Conservation (phyloP, 2,113 vertebrate genomes). For the Melospiza georgiana region DNA sequence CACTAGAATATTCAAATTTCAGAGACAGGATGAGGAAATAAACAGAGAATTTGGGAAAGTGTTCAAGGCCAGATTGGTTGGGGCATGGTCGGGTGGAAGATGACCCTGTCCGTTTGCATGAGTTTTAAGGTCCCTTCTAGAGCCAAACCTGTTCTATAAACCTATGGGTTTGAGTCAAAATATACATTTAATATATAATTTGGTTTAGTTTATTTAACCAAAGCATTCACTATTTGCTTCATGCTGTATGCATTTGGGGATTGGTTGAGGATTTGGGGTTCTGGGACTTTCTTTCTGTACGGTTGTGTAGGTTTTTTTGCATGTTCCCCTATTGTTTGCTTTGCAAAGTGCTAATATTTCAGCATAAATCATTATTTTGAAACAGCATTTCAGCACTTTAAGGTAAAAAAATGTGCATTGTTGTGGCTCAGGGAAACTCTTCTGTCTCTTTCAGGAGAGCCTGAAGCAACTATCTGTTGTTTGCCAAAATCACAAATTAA, state of each 20-base stretch:
- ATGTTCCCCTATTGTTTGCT: background rate
- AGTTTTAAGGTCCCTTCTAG: background rate
- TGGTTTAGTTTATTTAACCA: background rate
- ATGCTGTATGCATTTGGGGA: background rate
- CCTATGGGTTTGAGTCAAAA: background rate
- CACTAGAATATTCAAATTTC: background rate
- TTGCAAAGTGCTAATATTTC: background rate
- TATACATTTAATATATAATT: background rate
- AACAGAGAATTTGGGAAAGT: background rate
- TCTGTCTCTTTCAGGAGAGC: background rate
- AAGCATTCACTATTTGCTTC: background rate
- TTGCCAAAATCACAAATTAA: background rate
- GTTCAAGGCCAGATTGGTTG: background rate
- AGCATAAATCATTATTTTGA: background rate
- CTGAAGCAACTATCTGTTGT: background rate
- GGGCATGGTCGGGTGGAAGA: background rate
- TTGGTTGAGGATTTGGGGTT: accelerated
- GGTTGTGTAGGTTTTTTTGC: accelerated
- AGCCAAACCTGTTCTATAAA: background rate
- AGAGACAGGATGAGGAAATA: background rate
- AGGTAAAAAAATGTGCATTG: background rate
- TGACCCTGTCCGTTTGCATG: accelerated
- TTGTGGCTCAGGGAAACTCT: background rate
- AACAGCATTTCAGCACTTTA: background rate
- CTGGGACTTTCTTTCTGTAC: background rate